Evolutionary conservation across 2,797 vertebrate species (phyloP), one percentile per base, ranked within the genome.

Genomic region (Dendrocincla tyrannina): DNA sequence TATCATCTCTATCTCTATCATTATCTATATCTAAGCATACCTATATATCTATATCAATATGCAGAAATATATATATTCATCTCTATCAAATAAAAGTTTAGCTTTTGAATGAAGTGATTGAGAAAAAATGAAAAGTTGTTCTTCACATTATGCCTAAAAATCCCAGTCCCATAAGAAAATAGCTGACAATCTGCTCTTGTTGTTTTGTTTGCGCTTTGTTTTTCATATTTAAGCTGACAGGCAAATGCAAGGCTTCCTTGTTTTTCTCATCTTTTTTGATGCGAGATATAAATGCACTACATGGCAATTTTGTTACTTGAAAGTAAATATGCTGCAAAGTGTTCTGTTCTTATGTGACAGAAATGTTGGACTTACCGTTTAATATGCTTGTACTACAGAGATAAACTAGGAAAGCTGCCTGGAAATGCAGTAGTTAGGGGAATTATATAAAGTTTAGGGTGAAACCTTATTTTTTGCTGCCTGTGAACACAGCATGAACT

Each of bases 51-150:
- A 7, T 42, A 39, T 16, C 32, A 66, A 47, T 17, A 59, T 12
- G 18, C 42, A 20, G 9, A 49, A 8, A 25, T 49, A 49, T 15
- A 16, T 24, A 15, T 37, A 49, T 50, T 42, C 9, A 24, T 30
- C 47, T 50, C 3, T 58, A 42, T 17, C 12, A 50, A 79, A 50
- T 41, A 44, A 30, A 80, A 67, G 3, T 52, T 81, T 37, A 17
- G 5, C 2, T 72, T 85, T 84, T 81, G 17, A 11, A 52, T 20
- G 41, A 41, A 55, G 30, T 0, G 0, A 13, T 1, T 33, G 17
- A 70, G 44, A 41, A 89, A 75, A 76, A 79, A 82, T 4, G 3
- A 58, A 46, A 74, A 79, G 10, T 9, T 66, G 1, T 64, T 59
- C 6, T 64, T 56, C 1, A 1, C 1, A 1, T 64, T 91, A 42